Percentiles rank a stretch among this genome's conserved stretches.
phyloP scores from a whole-genome alignment of 2,797 vertebrate species.

The Cynodonichthys magdalenae region DNA sequence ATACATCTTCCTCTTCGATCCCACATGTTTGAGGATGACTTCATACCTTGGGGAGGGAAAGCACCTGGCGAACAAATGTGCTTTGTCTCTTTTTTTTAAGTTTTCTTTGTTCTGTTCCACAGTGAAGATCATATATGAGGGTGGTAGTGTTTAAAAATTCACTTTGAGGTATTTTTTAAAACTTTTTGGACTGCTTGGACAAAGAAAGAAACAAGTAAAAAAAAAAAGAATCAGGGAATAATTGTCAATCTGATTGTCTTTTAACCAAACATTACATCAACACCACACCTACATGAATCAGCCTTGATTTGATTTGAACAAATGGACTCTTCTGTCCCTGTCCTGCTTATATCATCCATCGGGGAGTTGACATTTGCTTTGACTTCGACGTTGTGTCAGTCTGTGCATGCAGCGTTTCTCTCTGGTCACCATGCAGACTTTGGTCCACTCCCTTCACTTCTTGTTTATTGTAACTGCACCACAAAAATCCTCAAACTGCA shows the following conservation, averaged over 20 bases:
- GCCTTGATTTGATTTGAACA: conserved; percentile 22
- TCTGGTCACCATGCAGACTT: conserved; percentile 10
- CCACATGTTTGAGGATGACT: conserved; percentile 64
- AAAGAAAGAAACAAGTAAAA: background rate
- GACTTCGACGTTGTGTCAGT: conserved; percentile 52
- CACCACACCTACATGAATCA: conserved; percentile 53
- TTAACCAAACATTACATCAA: conserved; percentile 53
- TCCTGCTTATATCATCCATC: conserved; percentile 46
- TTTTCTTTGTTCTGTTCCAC: background rate
- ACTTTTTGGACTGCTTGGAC: background rate
- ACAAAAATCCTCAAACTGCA: conserved; percentile 8
- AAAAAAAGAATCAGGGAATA: background rate
- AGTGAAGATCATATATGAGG: conserved; percentile 16
- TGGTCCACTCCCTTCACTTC: background rate
- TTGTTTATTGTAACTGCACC: conserved; percentile 4
- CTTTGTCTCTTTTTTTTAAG: conserved; percentile 32
- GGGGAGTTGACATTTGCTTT: conserved; percentile 60
- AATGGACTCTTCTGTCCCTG: conserved; percentile 20
- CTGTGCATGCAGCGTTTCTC: conserved; percentile 9
- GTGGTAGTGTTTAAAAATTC: conserved; percentile 4
- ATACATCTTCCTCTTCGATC: conserved; percentile 63
- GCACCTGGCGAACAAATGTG: conserved; percentile 58
- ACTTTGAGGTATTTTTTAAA: background rate
- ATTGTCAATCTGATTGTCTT: conserved; percentile 25
- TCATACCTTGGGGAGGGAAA: conserved; percentile 54